phyloP scores from a whole-genome alignment of 2,797 vertebrate genomes.

The Phrynocephalus guinanensis region DNA sequence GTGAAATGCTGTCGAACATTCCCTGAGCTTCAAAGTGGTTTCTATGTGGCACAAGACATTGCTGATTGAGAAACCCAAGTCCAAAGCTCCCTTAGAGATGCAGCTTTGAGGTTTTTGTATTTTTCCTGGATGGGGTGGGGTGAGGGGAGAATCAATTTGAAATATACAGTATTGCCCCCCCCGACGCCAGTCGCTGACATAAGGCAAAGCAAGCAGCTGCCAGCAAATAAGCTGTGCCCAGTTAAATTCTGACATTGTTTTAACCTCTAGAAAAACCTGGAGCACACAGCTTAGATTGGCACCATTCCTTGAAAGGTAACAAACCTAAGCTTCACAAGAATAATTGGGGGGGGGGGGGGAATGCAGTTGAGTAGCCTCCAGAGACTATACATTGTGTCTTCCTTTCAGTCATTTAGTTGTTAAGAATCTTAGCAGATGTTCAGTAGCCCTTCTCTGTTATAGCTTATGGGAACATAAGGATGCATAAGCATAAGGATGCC shows the following conservation, averaged over 20 bases:
- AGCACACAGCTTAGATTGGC: neutral
- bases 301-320: neutral
- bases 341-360: conserved; percentile 4
- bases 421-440: conserved; percentile 20
- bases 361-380: neutral
- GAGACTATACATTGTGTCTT: neutral
- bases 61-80: neutral
- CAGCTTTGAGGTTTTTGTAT: neutral
- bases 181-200: neutral
- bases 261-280: neutral
- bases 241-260: neutral
- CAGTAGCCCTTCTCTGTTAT: neutral
- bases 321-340: neutral
- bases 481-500: neutral
- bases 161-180: neutral
- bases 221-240: neutral
- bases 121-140: neutral
- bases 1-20: neutral
- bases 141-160: neutral
- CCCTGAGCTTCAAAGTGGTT: neutral
- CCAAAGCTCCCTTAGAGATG: neutral
- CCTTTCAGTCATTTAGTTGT: conserved; percentile 13
- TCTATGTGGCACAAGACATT: neutral
- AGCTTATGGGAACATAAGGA: neutral
- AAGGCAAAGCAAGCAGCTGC: neutral